Evolutionary conservation across 2,797 vertebrate genomes (phyloP), one percentile per base, ranked within the genome.

Genomic region (Microcaecilia unicolor): DNA sequence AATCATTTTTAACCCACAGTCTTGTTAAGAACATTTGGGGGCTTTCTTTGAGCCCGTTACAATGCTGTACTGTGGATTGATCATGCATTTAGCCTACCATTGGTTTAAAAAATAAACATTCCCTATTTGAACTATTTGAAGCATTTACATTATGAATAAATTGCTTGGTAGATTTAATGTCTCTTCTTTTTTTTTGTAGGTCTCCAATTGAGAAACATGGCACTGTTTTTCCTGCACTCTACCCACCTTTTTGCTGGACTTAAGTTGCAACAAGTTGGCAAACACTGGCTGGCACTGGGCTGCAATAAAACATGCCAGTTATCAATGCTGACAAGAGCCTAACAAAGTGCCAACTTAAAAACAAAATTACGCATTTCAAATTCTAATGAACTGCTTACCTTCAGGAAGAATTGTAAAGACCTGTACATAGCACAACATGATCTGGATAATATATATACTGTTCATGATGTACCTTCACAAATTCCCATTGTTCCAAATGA

Each of bases 401-500:
- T 97, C 93, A 97, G 94, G 93, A 98, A 92, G 88, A 92, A 93
- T 90, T 99, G 92, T 99, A 97, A 96, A 97, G 92, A 97, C 80
- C 72, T 99, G 95, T 98, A 97, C 81, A 97, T 97, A 98, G 89
- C 88, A 92, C 93, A 93, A 93, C 93, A 72, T 88, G 88, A 94
- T 88, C 90, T 58, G 88, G 91, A 95, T 97, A 95, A 96, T 97
- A 97, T 97, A 97, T 94, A 86, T 81, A 81, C 86, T 83, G 78
- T 89, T 87, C 85, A 81, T 88, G 78, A 81, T 88, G 78, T 87
- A 86, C 90, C 90, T 90, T 86, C 86, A 88, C 86, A 80, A 74
- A 78, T 80, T 89, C 81, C 88, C 79, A 83, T 90, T 90, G 89
- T 86, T 93, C 90, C 90, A 93, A 93, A 93, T 92, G 89, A 90